Evolutionary conservation across 2,888 invertebrate species (phyloP).

Genomic region (Heteropelma amictum): DNA sequence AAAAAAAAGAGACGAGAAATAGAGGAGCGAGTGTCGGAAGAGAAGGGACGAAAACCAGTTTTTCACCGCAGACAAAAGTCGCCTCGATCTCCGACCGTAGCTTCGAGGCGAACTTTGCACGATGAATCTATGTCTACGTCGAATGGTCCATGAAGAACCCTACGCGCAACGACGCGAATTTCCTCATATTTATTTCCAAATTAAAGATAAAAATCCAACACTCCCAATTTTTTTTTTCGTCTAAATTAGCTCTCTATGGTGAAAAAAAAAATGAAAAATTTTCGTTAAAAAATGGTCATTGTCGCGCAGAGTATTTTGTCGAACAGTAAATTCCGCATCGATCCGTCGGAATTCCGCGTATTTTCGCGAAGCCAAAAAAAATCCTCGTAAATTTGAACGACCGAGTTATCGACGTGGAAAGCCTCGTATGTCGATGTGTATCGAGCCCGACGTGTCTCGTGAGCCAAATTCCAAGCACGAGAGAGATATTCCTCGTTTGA

Average conservation of each 20-base stretch:
- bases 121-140: not conserved
- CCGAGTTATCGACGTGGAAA: no score
- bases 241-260: no score
- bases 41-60: constrained; percentile 29
- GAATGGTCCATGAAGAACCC: not conserved
- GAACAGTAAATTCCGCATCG: not conserved
- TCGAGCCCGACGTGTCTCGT: no score
- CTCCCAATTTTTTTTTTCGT: no score
- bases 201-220: no score
- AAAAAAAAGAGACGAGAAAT: not conserved
- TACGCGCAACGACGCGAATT: not conserved
- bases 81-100: not conserved
- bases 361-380: not conserved
- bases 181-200: no score
- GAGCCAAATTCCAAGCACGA: not conserved
- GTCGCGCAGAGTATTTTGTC: no score
- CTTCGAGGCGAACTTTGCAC: not conserved
- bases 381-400: not conserved
- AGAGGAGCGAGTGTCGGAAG: constrained; percentile 10
- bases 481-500: not conserved
- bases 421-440: no score
- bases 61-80: constrained; percentile 9
- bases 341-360: not conserved
- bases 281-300: no score
- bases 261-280: no score